Evolutionary conservation across 1,140 invertebrate genomes (phyloP).

Genomic region (Musca domestica): DNA sequence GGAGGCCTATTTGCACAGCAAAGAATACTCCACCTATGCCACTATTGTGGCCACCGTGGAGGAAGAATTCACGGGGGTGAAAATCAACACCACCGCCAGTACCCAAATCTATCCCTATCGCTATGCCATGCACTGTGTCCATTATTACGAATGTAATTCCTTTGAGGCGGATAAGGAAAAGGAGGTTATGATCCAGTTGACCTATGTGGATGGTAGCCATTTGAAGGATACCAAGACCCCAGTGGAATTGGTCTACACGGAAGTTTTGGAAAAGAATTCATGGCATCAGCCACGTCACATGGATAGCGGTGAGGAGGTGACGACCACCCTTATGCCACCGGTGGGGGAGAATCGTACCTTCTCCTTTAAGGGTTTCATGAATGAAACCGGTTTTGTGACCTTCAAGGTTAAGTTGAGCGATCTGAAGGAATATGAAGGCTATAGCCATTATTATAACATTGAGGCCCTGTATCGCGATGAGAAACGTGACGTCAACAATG

Average conservation of each 20-base stretch:
- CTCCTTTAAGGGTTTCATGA: constrained; percentile 38
- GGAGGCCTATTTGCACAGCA: constrained; percentile 31
- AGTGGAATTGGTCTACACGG: constrained; percentile 62
- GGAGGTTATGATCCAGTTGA: constrained; percentile 57
- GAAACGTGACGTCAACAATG: constrained; percentile 35
- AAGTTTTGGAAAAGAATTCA: constrained; percentile 34
- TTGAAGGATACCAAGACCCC: constrained; percentile 54
- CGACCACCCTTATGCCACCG: constrained; percentile 28
- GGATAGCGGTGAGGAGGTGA: not conserved
- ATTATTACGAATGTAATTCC: constrained; percentile 72
- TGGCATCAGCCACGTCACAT: constrained; percentile 25
- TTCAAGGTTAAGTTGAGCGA: constrained; percentile 40
- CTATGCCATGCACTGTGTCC: constrained; percentile 77
- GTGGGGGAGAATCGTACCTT: constrained; percentile 32
- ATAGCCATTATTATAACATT: constrained; percentile 38
- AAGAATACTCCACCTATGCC: constrained; percentile 16
- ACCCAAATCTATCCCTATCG: constrained; percentile 77
- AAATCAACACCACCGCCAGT: constrained; percentile 75
- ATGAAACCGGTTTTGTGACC: constrained; percentile 37
- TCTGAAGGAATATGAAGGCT: constrained; percentile 41
- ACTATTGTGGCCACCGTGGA: constrained; percentile 72
- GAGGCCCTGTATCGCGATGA: constrained; percentile 37
- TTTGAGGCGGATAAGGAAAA: constrained; percentile 83
- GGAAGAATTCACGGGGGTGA: constrained; percentile 69
- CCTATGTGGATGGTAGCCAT: constrained; percentile 36